Conservation (phyloP, 2,797 vertebrate genomes). For the Melanotaenia nigrans region DNA sequence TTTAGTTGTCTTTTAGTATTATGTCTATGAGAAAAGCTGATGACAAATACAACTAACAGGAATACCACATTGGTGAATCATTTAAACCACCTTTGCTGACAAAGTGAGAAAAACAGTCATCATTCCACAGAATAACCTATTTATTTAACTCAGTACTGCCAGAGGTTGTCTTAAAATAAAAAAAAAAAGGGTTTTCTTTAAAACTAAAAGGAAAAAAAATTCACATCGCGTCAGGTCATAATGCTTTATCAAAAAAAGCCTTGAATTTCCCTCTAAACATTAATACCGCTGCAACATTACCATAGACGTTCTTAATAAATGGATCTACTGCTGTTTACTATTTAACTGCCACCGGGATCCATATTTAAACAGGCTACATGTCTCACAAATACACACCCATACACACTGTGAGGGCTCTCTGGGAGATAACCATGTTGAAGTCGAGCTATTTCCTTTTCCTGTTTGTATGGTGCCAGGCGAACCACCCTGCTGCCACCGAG, state of each 20-base stretch:
- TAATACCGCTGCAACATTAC: constrained; percentile 19
- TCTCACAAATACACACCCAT: constrained; percentile 14
- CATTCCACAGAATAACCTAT: not conserved
- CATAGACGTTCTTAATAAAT: constrained; percentile 28
- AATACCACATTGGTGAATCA: not conserved
- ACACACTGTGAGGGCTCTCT: constrained; percentile 47
- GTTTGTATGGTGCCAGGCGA: constrained; percentile 73
- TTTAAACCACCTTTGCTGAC: not conserved
- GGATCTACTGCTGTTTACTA: constrained; percentile 44
- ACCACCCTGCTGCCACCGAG: constrained; percentile 69
- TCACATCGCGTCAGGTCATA: constrained; percentile 4
- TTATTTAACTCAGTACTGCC: not conserved
- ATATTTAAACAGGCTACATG: constrained; percentile 41
- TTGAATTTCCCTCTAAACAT: constrained; percentile 11
- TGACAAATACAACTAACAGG: not conserved
- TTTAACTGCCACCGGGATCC: constrained; percentile 45
- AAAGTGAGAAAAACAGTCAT: not conserved
- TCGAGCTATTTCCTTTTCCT: constrained; percentile 76
- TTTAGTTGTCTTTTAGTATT: not conserved
- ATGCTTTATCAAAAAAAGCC: not conserved
- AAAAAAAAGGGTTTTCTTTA: not conserved
- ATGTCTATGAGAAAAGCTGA: not conserved
- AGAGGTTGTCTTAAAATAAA: not conserved
- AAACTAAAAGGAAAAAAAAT: not conserved
- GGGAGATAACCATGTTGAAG: constrained; percentile 64